Base-by-base conservation (phyloP, 2,797 vertebrate species). In the Anas capensis region DNA sequence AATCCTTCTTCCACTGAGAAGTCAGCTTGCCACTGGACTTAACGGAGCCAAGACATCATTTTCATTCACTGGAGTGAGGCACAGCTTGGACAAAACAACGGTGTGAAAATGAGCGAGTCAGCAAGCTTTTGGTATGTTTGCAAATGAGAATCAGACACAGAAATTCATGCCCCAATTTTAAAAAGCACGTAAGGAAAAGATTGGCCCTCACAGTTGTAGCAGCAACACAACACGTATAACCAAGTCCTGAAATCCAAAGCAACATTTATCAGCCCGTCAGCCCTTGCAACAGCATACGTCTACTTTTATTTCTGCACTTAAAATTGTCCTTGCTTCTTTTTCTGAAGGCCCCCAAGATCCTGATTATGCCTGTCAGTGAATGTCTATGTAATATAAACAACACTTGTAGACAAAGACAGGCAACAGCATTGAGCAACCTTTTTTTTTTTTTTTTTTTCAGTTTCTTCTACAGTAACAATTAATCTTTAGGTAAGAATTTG, bases 151-250 rank as follows among this genome's bases (percentile, higher is more conserved):
- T 51, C 21, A 26, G 57, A 36, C 10, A n/a, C 33, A 70, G 20
- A 84, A 70, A 80, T 56, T 46, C 91, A 70, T 57, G n/a, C 8
- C 16, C 15, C 34, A 56, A 60, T 89, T 84, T 12, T 44, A 34
- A 57, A 49, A 49, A 8, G 29, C 1, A 3, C 4, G 4, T 14
- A 72, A 11, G 4, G 24, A 62, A 24, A 16, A 3, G 2, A 7
- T 16, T n/a, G n/a, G 24, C 40, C 62, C 26, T 92, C 34, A 10
- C 24, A 20, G 8, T 14, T 75, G 34, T 73, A 5, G 7, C 64
- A 69, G 53, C 36, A 71, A 64, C 10, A 24, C 8, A 42, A 77
- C 82, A 78, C 8, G 40, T 48, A 53, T 56, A 64, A 89, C 80
- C 48, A 92, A 85, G 53, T 42, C 21, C 44, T 57, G 62, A 89